Evolutionary conservation across 2,888 invertebrate genomes (phyloP).

Genomic region (Phrixothrix hirtus): DNA sequence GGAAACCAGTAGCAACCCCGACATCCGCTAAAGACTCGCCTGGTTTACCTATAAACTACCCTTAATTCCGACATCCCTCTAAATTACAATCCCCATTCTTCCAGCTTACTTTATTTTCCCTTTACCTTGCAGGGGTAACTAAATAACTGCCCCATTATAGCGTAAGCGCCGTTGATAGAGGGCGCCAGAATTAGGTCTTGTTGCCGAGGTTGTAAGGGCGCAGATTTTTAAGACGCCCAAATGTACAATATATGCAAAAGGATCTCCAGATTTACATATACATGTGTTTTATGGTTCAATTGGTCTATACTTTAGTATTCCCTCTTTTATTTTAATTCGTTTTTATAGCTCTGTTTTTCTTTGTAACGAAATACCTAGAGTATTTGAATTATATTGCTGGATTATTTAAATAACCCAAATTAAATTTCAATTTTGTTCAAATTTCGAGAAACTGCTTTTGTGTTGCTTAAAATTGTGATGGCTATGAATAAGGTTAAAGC

Average conservation of each 20-base stretch:
- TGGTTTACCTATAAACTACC: constrained; percentile 60
- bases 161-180: constrained; percentile 44
- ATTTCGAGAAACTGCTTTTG: no score
- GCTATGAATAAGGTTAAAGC: no score
- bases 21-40: constrained; percentile 48
- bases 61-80: constrained; percentile 60
- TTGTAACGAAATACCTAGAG: constrained; percentile 17
- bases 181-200: constrained; percentile 39
- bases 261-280: constrained; percentile 54
- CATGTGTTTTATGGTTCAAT: constrained; percentile 55
- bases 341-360: constrained; percentile 35
- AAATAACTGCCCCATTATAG: constrained; percentile 59
- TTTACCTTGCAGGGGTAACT: constrained; percentile 54
- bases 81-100: constrained; percentile 60
- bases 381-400: no score
- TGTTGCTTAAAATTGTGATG: no score
- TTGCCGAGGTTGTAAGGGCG: constrained; percentile 37
- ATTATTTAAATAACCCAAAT: no score
- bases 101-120: constrained; percentile 57
- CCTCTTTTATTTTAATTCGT: constrained; percentile 51
- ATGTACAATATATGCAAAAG: constrained; percentile 52
- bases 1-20: constrained; percentile 31
- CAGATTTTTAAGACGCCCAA: constrained; percentile 46
- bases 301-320: constrained; percentile 46
- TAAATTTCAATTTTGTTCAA: no score